Conservation (phyloP, 1,140 invertebrate genomes). For the Meloidogyne hapla region DNA sequence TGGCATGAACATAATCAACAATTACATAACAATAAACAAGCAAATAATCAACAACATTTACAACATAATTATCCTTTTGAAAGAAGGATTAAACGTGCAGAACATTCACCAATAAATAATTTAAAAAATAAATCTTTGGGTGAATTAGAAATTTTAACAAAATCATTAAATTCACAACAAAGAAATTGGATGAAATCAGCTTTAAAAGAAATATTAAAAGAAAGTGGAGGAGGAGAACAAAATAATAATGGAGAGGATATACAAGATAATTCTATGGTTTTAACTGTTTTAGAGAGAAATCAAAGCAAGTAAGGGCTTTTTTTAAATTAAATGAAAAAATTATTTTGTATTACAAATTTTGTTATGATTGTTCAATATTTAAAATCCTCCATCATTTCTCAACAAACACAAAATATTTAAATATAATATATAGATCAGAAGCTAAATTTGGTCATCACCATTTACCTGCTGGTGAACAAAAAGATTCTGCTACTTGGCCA, state of each 20-base stretch:
- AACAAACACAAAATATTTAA: too few species aligned
- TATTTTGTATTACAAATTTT: too few species aligned
- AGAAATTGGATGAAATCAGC: slow-evolving; percentile 1
- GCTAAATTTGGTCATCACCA: slow-evolving; percentile 39
- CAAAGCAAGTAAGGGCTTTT: slow-evolving; percentile 16
- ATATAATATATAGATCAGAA: slow-evolving; percentile 9
- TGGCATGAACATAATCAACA: slow-evolving; percentile 12
- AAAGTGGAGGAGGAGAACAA: background rate
- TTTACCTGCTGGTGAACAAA: slow-evolving; percentile 34
- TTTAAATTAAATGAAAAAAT: too few species aligned
- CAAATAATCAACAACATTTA: background rate
- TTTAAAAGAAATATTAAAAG: background rate
- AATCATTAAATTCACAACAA: background rate
- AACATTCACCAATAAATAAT: background rate
- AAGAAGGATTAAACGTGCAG: slow-evolving; percentile 11
- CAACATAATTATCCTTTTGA: background rate
- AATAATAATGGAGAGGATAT: background rate
- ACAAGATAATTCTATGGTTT: background rate
- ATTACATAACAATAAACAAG: background rate
- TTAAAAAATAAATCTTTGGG: background rate
- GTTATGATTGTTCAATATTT: background rate
- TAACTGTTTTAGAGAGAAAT: slow-evolving; percentile 18
- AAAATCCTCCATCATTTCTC: slow-evolving; percentile 14
- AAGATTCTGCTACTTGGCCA: slow-evolving; percentile 42
- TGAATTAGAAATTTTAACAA: slow-evolving; percentile 1